Conservation (phyloP, 2,797 vertebrate genomes). For the Rhinoraja longicauda region DNA sequence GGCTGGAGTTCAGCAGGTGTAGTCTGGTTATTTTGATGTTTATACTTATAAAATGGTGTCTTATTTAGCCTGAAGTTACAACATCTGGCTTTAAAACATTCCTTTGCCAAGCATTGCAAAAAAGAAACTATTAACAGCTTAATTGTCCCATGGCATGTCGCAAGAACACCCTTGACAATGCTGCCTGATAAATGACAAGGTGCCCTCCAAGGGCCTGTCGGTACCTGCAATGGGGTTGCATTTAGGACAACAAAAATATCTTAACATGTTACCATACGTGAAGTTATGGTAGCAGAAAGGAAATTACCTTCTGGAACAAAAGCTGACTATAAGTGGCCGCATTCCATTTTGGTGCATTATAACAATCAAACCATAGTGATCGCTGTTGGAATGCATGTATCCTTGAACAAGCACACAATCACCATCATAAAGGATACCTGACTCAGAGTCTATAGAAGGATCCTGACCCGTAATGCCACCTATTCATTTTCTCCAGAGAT, state of each 20-base stretch:
- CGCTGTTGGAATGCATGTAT: not conserved
- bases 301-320: too few species aligned
- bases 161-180: slow-evolving; percentile 16
- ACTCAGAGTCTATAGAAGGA: too few species aligned
- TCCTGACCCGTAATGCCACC: too few species aligned
- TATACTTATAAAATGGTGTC: slow-evolving; percentile 32
- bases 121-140: slow-evolving; percentile 37
- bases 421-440: not conserved
- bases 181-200: not conserved
- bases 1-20: slow-evolving; percentile 30
- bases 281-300: not conserved
- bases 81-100: slow-evolving; percentile 37
- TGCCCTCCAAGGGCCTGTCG: not conserved
- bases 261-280: not conserved
- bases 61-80: slow-evolving; percentile 29
- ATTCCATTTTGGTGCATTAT: not conserved
- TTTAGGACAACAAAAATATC: not conserved
- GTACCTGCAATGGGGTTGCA: not conserved
- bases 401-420: not conserved
- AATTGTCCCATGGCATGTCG: slow-evolving; percentile 16
- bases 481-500: too few species aligned
- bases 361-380: too few species aligned
- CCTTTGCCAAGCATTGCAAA: not conserved
- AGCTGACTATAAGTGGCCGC: too few species aligned
- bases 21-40: slow-evolving; percentile 35